Percentiles rank a stretch among this genome's conserved stretches.
Conservation (phyloP, 2,113 vertebrate genomes). For the Symphodus melops region DNA sequence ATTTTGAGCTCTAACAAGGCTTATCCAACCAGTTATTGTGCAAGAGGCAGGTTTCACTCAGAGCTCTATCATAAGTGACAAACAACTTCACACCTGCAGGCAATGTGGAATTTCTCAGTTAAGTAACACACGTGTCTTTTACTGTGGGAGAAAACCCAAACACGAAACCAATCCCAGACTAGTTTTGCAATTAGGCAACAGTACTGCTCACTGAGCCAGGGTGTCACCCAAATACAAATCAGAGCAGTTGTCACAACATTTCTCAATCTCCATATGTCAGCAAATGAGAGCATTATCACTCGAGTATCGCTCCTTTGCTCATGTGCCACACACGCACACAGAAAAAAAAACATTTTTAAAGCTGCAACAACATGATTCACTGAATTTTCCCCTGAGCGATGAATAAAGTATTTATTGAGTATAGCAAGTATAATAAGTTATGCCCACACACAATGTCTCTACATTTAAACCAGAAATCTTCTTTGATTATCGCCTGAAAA, state of each 20-base stretch:
- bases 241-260: neutral
- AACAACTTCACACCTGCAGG: neutral
- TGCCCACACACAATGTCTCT: too few species aligned
- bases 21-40: neutral
- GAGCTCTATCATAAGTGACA: neutral
- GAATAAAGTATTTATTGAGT: too few species aligned
- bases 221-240: neutral
- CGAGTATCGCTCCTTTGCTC: neutral
- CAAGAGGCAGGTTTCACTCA: neutral
- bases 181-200: neutral
- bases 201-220: neutral
- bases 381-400: too few species aligned
- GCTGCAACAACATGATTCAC: too few species aligned
- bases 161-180: neutral
- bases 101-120: neutral
- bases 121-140: neutral
- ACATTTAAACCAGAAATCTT: too few species aligned
- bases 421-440: too few species aligned
- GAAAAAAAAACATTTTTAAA: too few species aligned
- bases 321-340: neutral
- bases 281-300: neutral
- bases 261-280: neutral
- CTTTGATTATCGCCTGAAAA: too few species aligned
- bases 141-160: neutral
- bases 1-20: too few species aligned